Base-by-base conservation (phyloP, 2,888 invertebrate species). In the Ormyrus nitidulus region DNA sequence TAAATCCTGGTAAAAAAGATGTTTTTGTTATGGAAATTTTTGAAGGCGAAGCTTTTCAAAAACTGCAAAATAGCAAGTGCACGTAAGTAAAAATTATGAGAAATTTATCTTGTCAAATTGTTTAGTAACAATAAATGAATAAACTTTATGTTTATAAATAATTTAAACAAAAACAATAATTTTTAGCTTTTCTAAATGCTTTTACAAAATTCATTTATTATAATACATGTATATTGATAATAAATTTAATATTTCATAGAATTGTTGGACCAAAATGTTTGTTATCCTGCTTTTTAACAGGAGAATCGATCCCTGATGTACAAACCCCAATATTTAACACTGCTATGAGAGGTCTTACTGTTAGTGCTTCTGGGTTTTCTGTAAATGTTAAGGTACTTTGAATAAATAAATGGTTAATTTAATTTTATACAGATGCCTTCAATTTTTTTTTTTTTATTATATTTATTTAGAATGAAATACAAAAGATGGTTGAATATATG, bases 211-310 rank as follows among this genome's bases (percentile, higher is more conserved):
- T 64, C 11, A 64, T 59, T 49, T 51, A 56, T 74, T 49, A 44
- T 66, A 51, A n/a, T 19, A 69, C 58, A n/a, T 13, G 34, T 62
- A 34, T 3, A 66, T 79, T 72, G 46, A 70, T 77, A 73, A 51
- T 84, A 84, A 86, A 89, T 86, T 85, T 34, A 34, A 34, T 34
- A 34, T 34, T 34, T 34, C 92, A 89, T 90, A 96, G 97, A 88
- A 92, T 98, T 83, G 92, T 97, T 79, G 97, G 98, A 0, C 96
- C 98, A 0, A 93, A 94, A 74, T 97, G 97, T 87, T 89, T 98
- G 13, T 91, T 95, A 70, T 93, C 93, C 64, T 97, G 97, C 86
- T 90, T 97, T 62, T 92, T 93, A 49, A 94, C 94, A 86, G 94
- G 94, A 11, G 92, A 93, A 85, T 92, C 95, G 0, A 94, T 98